Base-by-base conservation (phyloP, 2,797 vertebrate genomes). In the Enteromius treurensis region DNA sequence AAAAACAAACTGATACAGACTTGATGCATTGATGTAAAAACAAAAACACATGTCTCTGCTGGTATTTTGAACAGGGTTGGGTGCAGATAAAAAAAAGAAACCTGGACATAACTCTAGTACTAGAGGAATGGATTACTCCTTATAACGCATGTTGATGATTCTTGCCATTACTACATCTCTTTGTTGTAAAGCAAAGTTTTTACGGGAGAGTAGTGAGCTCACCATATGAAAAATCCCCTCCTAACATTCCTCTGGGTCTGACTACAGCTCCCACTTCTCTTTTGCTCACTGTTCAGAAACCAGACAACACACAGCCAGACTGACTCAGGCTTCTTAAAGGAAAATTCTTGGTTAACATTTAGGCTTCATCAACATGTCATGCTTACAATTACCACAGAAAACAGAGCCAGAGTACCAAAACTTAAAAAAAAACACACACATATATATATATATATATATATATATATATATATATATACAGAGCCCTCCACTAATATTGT, bases 231-330 rank as follows among this genome's bases (percentile, higher is more conserved):
- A 88, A 89, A 88, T 84, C 86, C 86, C 87, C 88, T 87, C 67
- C 34, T 87, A 87, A 89, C 93, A 94, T 95, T 95, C 94, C 90
- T 90, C 82, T 79, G 81, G 86, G 89, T 40, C 86, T 88, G 89
- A 94, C 90, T 76, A 84, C 81, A 90, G 90, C 91, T 94, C 93
- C 91, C 92, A 93, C 92, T 88, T 93, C 92, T 91, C 91, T 90
- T 91, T 84, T 79, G 88, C 86, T 81, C 19, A 60, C 70, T 74
- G 76, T 64, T 62, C 84, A 81, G 73, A 84, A 80, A 84, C 34
- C 55, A 82, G 70, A 87, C 60, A 70, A 47, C 49, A 51, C 2
- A 26, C 51, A 32, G 15, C 17, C 5, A 78, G 42, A 79, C 77
- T 32, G 40, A 77, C 6, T 29, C 40, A 19, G 23, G 7, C 17